A percentile compares a stretch with the other conserved stretches of the same genome.
phyloP scores from a whole-genome alignment of 2,888 invertebrate species.

The Drosophila setosimentum region DNA sequence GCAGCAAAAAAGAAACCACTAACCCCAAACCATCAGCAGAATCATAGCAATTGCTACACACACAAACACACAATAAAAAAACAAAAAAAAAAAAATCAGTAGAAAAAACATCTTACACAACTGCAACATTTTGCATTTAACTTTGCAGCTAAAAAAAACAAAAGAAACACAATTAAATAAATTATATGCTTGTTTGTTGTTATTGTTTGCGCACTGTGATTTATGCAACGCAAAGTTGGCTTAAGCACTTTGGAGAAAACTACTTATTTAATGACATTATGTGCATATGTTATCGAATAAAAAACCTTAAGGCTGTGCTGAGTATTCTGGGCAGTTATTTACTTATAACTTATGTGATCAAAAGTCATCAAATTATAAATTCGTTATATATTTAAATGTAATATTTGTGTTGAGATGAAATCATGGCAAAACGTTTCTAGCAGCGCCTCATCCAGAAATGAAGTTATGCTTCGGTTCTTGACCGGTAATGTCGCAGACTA shows the following conservation, averaged over 20 bases:
- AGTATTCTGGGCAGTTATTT: not conserved
- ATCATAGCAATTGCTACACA: conserved; percentile 20
- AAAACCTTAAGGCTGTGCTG: not conserved
- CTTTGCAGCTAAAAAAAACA: conserved; percentile 14
- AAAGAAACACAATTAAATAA: conserved; percentile 19
- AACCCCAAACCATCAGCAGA: conserved; percentile 27
- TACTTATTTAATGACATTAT: conserved; percentile 1
- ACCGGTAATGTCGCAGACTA: not conserved
- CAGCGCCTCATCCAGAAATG: not conserved
- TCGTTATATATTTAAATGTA: not conserved
- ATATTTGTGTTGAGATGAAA: not conserved
- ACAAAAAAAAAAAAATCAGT: not conserved
- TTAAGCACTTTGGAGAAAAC: not conserved
- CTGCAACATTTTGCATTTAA: conserved; percentile 18
- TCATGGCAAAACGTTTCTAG: not conserved
- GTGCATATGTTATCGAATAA: not conserved
- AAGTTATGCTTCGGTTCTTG: not conserved
- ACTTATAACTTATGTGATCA: not conserved
- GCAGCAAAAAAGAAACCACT: conserved; percentile 5
- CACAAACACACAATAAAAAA: not conserved
- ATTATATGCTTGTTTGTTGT: conserved; percentile 24
- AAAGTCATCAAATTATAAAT: not conserved
- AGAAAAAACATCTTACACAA: not conserved
- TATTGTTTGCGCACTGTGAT: not conserved
- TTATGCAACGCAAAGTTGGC: not conserved